Percentiles rank a stretch among this genome's conserved stretches.
Conservation (phyloP, 2,888 invertebrate species). For the Nudaria mundana region DNA sequence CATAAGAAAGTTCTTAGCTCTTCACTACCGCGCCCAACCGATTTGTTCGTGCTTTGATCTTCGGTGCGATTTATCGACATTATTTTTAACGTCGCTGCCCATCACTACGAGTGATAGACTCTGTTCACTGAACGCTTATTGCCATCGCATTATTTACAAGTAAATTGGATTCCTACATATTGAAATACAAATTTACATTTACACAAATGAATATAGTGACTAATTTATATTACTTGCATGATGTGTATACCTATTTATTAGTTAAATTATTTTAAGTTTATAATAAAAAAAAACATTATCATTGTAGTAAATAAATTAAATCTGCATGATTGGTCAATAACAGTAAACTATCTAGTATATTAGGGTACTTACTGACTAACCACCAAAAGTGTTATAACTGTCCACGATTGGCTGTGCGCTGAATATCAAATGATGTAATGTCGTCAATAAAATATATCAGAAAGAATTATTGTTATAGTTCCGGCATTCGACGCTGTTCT, state of each 20-base stretch:
- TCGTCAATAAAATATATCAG: conserved; percentile 25
- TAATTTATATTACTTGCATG: background rate
- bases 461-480: conserved; percentile 19
- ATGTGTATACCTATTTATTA: too few relatives aligned
- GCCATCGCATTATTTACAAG: conserved; percentile 36
- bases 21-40: conserved; percentile 51
- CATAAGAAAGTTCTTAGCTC: conserved; percentile 28
- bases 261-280: background rate
- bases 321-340: conserved; percentile 16
- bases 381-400: conserved; percentile 20
- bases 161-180: conserved; percentile 24
- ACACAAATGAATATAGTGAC: background rate
- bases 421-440: conserved; percentile 27
- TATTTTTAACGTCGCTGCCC: conserved; percentile 77
- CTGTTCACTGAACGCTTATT: conserved; percentile 41
- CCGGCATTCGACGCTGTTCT: conserved; percentile 12
- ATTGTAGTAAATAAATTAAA: conserved; percentile 6
- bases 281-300: conserved; percentile 2
- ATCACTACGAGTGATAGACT: conserved; percentile 73
- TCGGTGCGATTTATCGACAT: conserved; percentile 77
- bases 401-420: conserved; percentile 13
- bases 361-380: conserved; percentile 25
- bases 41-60: conserved; percentile 80
- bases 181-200: background rate
- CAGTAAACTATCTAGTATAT: conserved; percentile 16